Base-by-base conservation (phyloP, 1,140 invertebrate genomes). In the Vollenhovia emeryi region DNA sequence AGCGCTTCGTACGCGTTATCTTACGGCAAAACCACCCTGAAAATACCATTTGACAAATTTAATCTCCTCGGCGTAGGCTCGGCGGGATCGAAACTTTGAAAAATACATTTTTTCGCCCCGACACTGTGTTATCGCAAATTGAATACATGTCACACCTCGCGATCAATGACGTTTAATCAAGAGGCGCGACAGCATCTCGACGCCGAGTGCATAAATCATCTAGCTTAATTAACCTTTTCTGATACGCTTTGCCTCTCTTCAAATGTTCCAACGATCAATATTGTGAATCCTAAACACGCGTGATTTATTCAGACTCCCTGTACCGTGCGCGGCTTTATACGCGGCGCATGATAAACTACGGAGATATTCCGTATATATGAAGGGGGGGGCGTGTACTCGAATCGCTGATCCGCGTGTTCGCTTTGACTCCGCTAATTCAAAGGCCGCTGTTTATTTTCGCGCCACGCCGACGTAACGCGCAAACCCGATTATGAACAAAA, bases 381-480 rank as follows among this genome's bases (percentile, higher is more conserved):
- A 40, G 6, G 36, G 50, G 6, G 36, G 27, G 78, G 50, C 78
- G 9, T 71, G n/a, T 45, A 50, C 8, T 57, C 18, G 40, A 71
- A 82, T 71, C 36, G 50, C 36, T 40, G 48, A 80, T 57, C 33
- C 66, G 33, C 21, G 18, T 52, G 75, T 78, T 27, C 60, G 60
- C 78, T 82, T 82, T 82, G 78, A 82, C 69, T 73, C n/a, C 36
- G 50, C 27, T 71, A 45, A 82, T 82, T 82, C 50, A 82, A 82
- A 82, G 78, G 27, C 27, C 36, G 13, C 36, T 73, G 64, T 71
- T 80, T 71, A 71, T 73, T 82, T 71, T 73, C 36, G 27, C n/a
- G 18, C 27, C 24, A 24, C 52, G 36, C 13, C 36, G 18, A 45
- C 78, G 27, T 52, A 68, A 48, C n/a, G n/a, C 27, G n/a, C 27